A percentile compares a stretch with the other conserved stretches of the same genome.
phyloP scores from a whole-genome alignment of 2,113 vertebrate species.

The Glaucomys volans region DNA sequence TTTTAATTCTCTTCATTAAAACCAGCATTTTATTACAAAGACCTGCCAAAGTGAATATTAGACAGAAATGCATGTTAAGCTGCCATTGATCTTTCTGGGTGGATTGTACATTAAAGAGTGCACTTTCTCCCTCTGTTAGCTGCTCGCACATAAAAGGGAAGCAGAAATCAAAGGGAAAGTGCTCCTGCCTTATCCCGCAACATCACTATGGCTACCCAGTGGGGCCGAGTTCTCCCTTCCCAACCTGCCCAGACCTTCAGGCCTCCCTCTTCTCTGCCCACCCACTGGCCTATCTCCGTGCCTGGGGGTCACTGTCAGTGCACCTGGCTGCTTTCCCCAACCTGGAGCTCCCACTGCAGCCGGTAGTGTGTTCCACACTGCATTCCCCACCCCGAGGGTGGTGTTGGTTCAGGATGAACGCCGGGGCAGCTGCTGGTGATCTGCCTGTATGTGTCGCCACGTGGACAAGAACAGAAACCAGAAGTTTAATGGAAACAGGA shows the following conservation, averaged over 20 bases:
- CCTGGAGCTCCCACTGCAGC: neutral
- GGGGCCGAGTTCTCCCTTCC: neutral
- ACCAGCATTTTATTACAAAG: conserved; percentile 73
- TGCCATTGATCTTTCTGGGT: conserved; percentile 79
- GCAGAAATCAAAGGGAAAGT: conserved; percentile 60
- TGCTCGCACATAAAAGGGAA: conserved; percentile 67
- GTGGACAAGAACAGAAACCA: neutral
- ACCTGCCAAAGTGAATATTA: conserved; percentile 78
- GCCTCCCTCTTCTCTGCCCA: neutral
- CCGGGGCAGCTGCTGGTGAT: neutral
- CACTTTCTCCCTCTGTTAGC: conserved; percentile 59
- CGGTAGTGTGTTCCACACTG: neutral
- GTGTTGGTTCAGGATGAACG: neutral
- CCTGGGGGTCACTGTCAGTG: neutral
- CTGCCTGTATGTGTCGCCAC: neutral
- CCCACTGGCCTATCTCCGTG: neutral
- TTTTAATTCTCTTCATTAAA: conserved; percentile 71
- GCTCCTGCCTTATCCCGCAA: conserved; percentile 49
- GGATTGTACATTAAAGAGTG: conserved; percentile 60
- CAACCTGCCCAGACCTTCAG: neutral
- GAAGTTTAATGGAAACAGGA: neutral
- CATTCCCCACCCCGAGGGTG: neutral
- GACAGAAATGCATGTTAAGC: conserved; percentile 78
- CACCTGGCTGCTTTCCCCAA: neutral
- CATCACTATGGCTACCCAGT: conserved; percentile 41